Conservation (phyloP, 2,113 vertebrate species). For the Psittacula cyanocephala region DNA sequence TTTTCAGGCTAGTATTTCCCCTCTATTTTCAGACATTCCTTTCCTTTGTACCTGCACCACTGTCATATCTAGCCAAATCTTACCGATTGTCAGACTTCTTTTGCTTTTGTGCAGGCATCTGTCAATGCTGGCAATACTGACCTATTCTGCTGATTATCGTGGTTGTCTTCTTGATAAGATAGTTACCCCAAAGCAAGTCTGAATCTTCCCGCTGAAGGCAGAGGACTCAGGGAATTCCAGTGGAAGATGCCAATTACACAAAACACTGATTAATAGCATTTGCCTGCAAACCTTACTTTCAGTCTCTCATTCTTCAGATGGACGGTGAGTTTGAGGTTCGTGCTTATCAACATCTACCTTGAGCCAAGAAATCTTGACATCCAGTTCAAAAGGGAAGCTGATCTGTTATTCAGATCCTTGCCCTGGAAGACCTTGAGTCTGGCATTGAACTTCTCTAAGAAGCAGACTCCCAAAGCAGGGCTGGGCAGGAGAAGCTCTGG, state of each 20-base stretch:
- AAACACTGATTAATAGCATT: not conserved
- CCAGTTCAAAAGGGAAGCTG: not conserved
- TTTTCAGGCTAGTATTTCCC: not conserved
- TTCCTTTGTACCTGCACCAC: not conserved
- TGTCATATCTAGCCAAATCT: not conserved
- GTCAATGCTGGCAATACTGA: not conserved
- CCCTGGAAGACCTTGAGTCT: not conserved
- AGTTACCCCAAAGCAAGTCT: not conserved
- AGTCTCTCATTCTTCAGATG: not conserved
- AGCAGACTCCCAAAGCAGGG: not conserved
- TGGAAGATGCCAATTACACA: not conserved
- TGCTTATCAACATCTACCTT: not conserved
- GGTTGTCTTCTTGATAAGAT: not conserved
- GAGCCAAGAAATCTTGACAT: not conserved
- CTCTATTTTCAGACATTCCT: not conserved
- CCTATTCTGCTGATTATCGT: not conserved
- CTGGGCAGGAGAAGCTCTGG: not conserved
- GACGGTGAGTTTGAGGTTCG: not conserved
- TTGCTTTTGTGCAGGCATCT: not conserved
- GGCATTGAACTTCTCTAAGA: not conserved
- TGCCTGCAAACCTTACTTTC: not conserved
- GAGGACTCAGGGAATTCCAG: not conserved
- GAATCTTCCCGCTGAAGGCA: not conserved
- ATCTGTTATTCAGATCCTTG: not conserved
- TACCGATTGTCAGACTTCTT: not conserved